These are phyloP conservation scores for Drosophila orosa DNA, from an alignment of 1,140 invertebrate genomes.

Conservation along the genomic window DNA sequence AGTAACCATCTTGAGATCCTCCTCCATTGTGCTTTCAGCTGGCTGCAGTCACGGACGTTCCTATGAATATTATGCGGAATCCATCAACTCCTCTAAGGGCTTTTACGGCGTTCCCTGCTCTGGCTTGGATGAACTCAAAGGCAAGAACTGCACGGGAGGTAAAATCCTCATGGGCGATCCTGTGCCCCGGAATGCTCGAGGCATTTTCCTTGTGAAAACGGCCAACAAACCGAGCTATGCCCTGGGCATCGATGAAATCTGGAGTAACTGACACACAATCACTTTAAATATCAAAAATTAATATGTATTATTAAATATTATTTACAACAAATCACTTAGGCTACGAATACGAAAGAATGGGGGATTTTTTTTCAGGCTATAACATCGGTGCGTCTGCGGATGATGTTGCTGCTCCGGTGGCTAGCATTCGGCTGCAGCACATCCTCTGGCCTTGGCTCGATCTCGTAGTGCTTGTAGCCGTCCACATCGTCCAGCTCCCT, in stretches of 20 bases:
- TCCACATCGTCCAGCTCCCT: slow-evolving; percentile 93
- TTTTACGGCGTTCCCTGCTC: slow-evolving; percentile 87
- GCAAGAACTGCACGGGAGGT: slow-evolving; percentile 85
- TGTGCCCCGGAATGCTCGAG: slow-evolving; percentile 84
- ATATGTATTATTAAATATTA: slow-evolving; percentile 30
- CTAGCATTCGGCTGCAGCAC: slow-evolving; percentile 67
- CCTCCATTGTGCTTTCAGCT: slow-evolving; percentile 84
- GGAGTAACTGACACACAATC: slow-evolving; percentile 5
- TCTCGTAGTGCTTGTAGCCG: slow-evolving; percentile 89
- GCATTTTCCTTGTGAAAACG: slow-evolving; percentile 88
- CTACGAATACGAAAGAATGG: slow-evolving; percentile 58
- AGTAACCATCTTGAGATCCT: too few relatives aligned
- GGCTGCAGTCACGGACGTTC: slow-evolving; percentile 91
- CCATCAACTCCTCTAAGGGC: slow-evolving; percentile 86
- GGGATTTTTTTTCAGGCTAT: slow-evolving; percentile 52
- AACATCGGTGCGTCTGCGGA: slow-evolving; percentile 77
- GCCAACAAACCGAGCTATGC: slow-evolving; percentile 86
- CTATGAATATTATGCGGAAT: slow-evolving; percentile 88
- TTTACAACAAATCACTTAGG: slow-evolving; percentile 50
- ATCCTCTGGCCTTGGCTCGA: slow-evolving; percentile 83
- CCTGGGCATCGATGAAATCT: slow-evolving; percentile 65
- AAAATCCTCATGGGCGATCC: slow-evolving; percentile 87
- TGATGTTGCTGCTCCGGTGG: slow-evolving; percentile 64
- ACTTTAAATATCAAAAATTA: slow-evolving; percentile 8
- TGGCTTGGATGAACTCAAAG: slow-evolving; percentile 86